Evolutionary conservation across 2,797 vertebrate genomes (phyloP).

Genomic region (Ambastaia sidthimunki): DNA sequence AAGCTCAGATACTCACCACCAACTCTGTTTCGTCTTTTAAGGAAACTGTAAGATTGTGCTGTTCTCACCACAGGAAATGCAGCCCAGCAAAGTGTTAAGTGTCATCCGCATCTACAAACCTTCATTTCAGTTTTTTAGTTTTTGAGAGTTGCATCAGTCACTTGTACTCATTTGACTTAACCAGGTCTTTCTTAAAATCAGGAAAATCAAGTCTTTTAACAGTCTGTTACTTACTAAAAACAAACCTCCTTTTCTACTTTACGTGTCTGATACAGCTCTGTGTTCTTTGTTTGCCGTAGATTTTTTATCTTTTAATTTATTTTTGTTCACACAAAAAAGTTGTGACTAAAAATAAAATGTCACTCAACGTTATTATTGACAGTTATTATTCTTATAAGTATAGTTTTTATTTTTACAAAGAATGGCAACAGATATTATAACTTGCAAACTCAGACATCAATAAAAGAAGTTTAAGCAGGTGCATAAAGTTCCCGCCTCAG

Average conservation of each 20-base stretch:
- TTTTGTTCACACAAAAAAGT: too few species aligned
- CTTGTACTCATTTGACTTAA: background rate
- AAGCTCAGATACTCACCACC: background rate
- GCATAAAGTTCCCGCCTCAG: background rate
- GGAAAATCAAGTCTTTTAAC: background rate
- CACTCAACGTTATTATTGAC: too few species aligned
- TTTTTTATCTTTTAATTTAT: too few species aligned
- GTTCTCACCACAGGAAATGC: slow-evolving; percentile 2
- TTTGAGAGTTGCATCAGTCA: background rate
- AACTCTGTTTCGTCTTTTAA: background rate
- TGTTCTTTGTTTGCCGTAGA: too few species aligned
- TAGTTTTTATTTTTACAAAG: background rate
- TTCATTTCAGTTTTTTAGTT: background rate
- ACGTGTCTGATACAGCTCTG: too few species aligned
- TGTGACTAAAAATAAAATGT: too few species aligned
- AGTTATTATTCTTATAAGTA: too few species aligned
- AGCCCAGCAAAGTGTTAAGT: background rate
- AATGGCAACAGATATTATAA: background rate
- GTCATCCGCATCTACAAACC: background rate
- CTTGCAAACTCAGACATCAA: background rate
- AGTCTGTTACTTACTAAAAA: background rate
- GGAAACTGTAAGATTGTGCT: background rate
- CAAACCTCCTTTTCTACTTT: slow-evolving; percentile 10
- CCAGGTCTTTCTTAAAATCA: background rate
- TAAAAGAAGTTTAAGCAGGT: background rate